Conservation (phyloP, 2,113 vertebrate genomes). For the Chascanopsetta lugubris region DNA sequence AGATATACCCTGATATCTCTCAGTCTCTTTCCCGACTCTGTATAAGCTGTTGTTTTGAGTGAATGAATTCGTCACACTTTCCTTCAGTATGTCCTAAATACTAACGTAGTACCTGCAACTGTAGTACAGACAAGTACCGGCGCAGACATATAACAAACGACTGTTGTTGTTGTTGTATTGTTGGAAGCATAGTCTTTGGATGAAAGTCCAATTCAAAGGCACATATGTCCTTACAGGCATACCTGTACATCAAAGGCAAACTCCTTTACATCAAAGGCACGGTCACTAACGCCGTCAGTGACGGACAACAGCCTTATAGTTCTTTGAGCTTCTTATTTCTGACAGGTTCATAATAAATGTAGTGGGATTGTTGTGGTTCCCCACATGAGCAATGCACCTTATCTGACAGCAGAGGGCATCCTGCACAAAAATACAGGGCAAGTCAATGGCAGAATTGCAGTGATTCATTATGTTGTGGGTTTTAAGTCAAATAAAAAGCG, state of each 20-base stretch:
- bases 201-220: no score
- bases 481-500: no score
- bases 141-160: not conserved
- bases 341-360: not conserved
- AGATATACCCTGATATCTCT: no score
- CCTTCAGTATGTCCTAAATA: not conserved
- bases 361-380: not conserved
- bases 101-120: not conserved
- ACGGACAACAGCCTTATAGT: no score
- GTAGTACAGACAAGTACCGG: not conserved
- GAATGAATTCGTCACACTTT: no score
- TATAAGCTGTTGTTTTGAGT: no score
- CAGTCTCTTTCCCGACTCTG: no score
- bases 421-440: slow-evolving; percentile 24
- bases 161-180: not conserved
- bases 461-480: no score
- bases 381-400: slow-evolving; percentile 21
- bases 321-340: not conserved
- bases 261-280: no score
- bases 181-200: not conserved
- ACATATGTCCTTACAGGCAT: no score
- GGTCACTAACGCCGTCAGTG: not conserved
- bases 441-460: no score
- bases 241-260: no score
- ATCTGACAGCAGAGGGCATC: slow-evolving; percentile 61